phyloP scores from a whole-genome alignment of 23 tunicate genomes.

The Halocynthia roretzi region DNA sequence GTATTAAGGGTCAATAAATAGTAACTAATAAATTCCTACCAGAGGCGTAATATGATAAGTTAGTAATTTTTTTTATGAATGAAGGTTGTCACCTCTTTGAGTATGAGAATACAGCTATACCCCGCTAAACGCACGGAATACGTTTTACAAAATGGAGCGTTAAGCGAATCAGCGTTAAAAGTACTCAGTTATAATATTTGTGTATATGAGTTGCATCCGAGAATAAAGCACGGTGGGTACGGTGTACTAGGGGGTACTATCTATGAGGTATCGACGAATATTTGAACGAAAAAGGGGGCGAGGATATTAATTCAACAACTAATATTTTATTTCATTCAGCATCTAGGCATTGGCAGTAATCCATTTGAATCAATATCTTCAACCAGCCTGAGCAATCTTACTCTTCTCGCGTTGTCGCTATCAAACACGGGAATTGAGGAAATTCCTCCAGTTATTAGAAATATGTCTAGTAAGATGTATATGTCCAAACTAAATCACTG shows the following conservation, averaged over 20 bases:
- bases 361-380: slow-evolving; percentile 2
- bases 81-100: too few relatives aligned
- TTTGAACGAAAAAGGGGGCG: too few relatives aligned
- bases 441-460: background rate
- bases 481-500: background rate
- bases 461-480: slow-evolving; percentile 3
- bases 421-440: background rate
- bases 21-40: background rate
- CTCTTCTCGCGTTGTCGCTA: background rate
- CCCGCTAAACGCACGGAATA: too few relatives aligned
- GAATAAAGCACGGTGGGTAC: too few relatives aligned
- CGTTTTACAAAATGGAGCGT: too few relatives aligned
- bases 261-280: too few relatives aligned
- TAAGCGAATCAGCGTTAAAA: too few relatives aligned
- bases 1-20: background rate
- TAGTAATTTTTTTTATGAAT: too few relatives aligned
- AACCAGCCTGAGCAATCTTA: background rate
- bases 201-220: too few relatives aligned
- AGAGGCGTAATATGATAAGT: background rate
- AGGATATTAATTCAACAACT: background rate
- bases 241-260: too few relatives aligned
- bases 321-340: background rate
- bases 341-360: background rate
- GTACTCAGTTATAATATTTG: too few relatives aligned
- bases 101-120: too few relatives aligned